Evolutionary conservation across 2,797 vertebrate species (phyloP), one percentile per base, ranked within the genome.

Genomic region (Onychomys leucogaster): DNA sequence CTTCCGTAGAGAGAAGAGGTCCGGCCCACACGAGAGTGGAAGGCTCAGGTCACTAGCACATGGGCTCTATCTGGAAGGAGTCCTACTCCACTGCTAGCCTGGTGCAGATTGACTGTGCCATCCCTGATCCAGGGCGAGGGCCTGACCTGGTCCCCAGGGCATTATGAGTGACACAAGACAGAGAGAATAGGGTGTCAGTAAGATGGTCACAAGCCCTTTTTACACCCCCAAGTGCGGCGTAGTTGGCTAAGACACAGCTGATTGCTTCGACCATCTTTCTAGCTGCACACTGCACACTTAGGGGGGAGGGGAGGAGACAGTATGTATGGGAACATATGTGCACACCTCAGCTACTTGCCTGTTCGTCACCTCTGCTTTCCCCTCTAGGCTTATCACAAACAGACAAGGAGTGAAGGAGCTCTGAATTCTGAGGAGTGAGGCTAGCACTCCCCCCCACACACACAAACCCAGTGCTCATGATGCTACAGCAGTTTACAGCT

Each of bases 301-400:
- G 37, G 52, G 19, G 41, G 1, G 57, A 5, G 32, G 9, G 23
- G 34, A 0, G 0, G 37, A 9, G 16, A 89, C 55, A 37, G 46
- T 23, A 21, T 49, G 61, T 21, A 23, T 0, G 0, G 1, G 4
- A 34, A 2, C 10, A 0, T 11, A 11, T 8, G 4, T 13, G 4
- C 23, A 14, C 75, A 41, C 67, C 86, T 81, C 80, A 0, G n/a
- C 65, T 34, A 12, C 14, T 69, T 88, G 82, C 0, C 0, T 43
- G 46, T 23, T 76, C 32, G 11, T 59, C 96, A 57, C 94, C 82
- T 93, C 57, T 3, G 63, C 46, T 34, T 84, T 46, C 84, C 75
- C 43, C 69, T 77, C 65, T n/a, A 57, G 95, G 57, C n/a, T 52
- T 55, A 46, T 81, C 78, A 34, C 32, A 91, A 92, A 88, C 49